Percentiles rank a stretch among this genome's conserved stretches.
These are phyloP conservation scores for Megastigmus dorsalis DNA, from an alignment of 2,888 invertebrate genomes.

Conservation along the genomic window DNA sequence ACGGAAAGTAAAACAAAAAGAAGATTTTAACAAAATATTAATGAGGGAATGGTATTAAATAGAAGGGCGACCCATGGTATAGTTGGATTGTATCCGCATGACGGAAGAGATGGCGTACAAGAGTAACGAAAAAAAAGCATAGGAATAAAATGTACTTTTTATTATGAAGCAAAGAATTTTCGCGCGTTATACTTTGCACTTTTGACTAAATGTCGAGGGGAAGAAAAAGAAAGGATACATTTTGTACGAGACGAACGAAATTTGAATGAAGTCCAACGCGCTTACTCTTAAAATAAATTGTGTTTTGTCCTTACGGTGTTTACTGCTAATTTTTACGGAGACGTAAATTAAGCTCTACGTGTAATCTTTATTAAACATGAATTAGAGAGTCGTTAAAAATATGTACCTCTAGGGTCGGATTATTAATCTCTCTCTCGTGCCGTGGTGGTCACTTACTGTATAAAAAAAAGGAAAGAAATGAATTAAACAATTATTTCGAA, in stretches of 20 bases:
- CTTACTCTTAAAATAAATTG: constrained; percentile 46
- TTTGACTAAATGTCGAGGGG: constrained; percentile 15
- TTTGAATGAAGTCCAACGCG: constrained; percentile 13
- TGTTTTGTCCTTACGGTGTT: constrained; percentile 50
- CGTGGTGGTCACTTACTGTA: constrained; percentile 46
- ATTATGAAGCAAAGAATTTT: constrained; percentile 47
- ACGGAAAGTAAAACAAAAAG: background rate
- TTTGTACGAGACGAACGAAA: constrained; percentile 23
- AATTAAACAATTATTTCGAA: constrained; percentile 50
- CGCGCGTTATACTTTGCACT: constrained; percentile 38
- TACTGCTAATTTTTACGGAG: constrained; percentile 46
- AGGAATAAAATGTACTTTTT: constrained; percentile 53
- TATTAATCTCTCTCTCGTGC: constrained; percentile 46
- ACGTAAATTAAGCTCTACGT: constrained; percentile 37
- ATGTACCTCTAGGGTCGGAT: constrained; percentile 29
- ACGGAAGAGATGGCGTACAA: constrained; percentile 60
- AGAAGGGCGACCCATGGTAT: constrained; percentile 57
- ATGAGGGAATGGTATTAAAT: constrained; percentile 52
- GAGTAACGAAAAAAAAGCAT: constrained; percentile 26
- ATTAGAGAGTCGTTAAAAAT: constrained; percentile 20
- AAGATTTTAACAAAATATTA: constrained; percentile 36
- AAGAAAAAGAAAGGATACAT: constrained; percentile 18
- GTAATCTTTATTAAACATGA: constrained; percentile 31
- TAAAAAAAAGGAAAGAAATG: constrained; percentile 37
- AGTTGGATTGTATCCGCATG: constrained; percentile 64